Base-by-base conservation (phyloP, 2,113 vertebrate genomes). In the Brachypodius melanocephalos region DNA sequence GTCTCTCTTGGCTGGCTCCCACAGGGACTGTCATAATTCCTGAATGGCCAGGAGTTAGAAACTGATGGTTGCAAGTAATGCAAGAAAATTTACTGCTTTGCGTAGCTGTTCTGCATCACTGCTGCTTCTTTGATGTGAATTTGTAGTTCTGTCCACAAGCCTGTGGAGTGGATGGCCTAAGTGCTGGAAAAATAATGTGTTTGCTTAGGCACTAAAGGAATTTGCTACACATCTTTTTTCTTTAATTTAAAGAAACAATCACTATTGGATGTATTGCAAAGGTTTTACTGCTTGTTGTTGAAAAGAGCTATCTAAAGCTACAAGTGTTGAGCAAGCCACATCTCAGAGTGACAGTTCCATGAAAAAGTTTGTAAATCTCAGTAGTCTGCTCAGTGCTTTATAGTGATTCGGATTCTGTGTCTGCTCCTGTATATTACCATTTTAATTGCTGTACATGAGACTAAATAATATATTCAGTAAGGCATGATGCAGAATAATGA, bases 401-500 rank as follows among this genome's bases (percentile, higher is more conserved):
- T 10, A 65, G 45, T 71, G 67, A 84, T 92, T 95, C 83, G 58
- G 43, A 94, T 95, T 95, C 89, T 84, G 29, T 80, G 45, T 77
- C 76, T 93, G 34, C n/a, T 90, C n/a, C 45, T 78, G 42, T 84
- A 45, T 86, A 96, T 95, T 96, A 93, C 66, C 89, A 89, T 90
- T 96, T 97, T 96, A 97, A 96, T 96, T 96, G 79, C 46, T 81
- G 59, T 94, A 93, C 77, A 93, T 83, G 71, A 86, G 42, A 83
- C 71, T 88, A 74, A 68, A 43, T 91, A 92, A 96, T 88, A 67
- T 52, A 93, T 85, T 94, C 86, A 96, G 87, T 63, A 95, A 90
- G 58, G 13, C 62, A 80, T 29, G 76, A 85, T 77, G 82, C 57
- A 84, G 58, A 42, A 78, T 88, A 92, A 96, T 88, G 93, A 96